Evolutionary conservation across 2,888 invertebrate genomes (phyloP), one percentile per base, ranked within the genome.

Genomic region (Lycaena phlaeas): DNA sequence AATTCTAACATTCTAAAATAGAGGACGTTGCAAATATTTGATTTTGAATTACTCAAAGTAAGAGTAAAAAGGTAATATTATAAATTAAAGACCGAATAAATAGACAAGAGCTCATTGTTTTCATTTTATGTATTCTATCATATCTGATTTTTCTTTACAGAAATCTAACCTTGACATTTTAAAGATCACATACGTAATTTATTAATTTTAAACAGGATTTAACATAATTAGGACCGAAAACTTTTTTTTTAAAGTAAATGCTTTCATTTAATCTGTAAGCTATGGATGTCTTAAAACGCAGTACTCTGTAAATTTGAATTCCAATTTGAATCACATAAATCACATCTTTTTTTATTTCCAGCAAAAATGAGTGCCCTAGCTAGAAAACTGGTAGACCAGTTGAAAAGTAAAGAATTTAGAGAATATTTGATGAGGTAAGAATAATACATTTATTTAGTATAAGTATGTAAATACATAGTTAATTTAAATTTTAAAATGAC

Each of bases 361-460:
- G 72, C 38, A 46, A 74, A 54, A 59, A 81, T 79, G 79, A 63
- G 69, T 58, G 53, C 52, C 6, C 2, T 73, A 2, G 51, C 50
- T 14, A 62, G 50, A 36, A 89, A 86, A 64, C 50, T 90, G 36
- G 38, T 88, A 7, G 81, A 87, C 17, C 88, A 88, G 65, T 63
- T 95, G 15, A 90, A 89, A 74, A 93, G 93, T 62, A 92, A 92
- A 68, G 95, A 96, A 67, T 94, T 94, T 66, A 88, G 95, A 42
- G 86, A 89, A 3, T 96, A 95, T 87, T 88, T 96, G 50, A 90
- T 90, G 92, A 95, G 95, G 95, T 94, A 61, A 52, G n/a, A n/a
- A 46, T 41, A 11, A 27, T 17, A 26, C 6, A 9, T 17, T 26
- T 14, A 2, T 12, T 7, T 41, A 12, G 15, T 29, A 6, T 42